Evolutionary conservation across 2,113 vertebrate species (phyloP), one percentile per base, ranked within the genome.

Genomic region (Megalops atlanticus): DNA sequence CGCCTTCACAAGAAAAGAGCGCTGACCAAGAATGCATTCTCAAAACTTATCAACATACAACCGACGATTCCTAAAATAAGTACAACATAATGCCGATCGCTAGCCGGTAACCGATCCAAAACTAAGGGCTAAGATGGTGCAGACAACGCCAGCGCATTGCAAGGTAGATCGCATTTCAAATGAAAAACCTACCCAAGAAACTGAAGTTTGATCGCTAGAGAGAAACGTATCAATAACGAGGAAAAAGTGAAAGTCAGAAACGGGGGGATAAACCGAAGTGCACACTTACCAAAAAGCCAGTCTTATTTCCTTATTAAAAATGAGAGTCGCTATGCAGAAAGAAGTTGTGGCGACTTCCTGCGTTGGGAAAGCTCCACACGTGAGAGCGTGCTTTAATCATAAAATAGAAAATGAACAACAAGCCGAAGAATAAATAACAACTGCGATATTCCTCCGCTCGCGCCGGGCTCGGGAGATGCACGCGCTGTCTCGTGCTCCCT

Each of bases 391-490:
- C 89, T 88, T 92, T 91, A 89, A 91, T 88, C 91, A 90, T 90
- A 89, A 87, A 88, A 74, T 86, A 82, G 88, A 85, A 87, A 88
- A 86, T n/a, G 80, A 88, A 91, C 91, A 90, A 93, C 85, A 92
- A 89, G 89, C 83, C 47, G 88, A 40, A 84, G 91, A 90, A 88
- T 93, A 91, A 93, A 92, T 90, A 90, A 92, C 88, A 87, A 84
- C 82, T 84, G 54, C 70, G 89, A 89, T 93, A 93, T 93, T 93
- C 93, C 93, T 94, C 92, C 91, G 92, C 91, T 87, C 89, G 90
- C 79, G 79, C 72, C 31, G 82, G 90, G 91, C 88, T 90, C 91
- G 84, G 87, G n/a, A 89, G 89, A 88, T 81, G 86, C 90, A 86
- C 88, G 89, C 87, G 87, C 83, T 76, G 89, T 88, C 90, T 91